Base-by-base conservation (phyloP, 2,888 invertebrate genomes). In the Leptopilina drosophilae region DNA sequence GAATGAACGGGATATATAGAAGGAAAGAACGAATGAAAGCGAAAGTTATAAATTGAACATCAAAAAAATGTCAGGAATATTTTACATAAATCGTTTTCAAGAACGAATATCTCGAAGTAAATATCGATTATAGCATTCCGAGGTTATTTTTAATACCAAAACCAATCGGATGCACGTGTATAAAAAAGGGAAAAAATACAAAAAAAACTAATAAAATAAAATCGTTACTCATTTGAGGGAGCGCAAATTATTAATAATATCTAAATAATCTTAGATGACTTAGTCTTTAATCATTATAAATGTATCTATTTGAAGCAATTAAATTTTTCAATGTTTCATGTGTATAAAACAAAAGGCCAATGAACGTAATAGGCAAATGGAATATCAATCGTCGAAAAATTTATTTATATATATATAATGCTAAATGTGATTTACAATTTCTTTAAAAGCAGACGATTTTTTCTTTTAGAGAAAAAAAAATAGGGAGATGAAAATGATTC, bases 61-160 rank as follows among this genome's bases (percentile, higher is more conserved):
- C 49, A 56, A 81, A 49, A 49, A 49, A 79, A 81, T n/a, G 64
- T 78, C 26, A 69, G 53, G 42, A 76, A 82, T 82, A 81, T 82
- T 82, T 84, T 82, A 82, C 79, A 79, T 66, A 75, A 59, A 80
- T 77, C 46, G 40, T 59, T 40, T 56, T 53, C 26, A 69, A 78
- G 76, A 77, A 82, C 53, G 66, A 78, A 87, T 84, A 82, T 85
- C 82, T 77, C 84, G 84, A 64, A 5, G 8, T 26, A 64, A 20
- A 77, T 62, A 62, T 62, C 62, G 62, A 62, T 62, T 62, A 33
- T 33, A 86, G 90, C 88, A 88, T 87, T 88, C 91, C 91, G 91
- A 91, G 91, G 91, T 92, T 91, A 92, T 92, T 92, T 92, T 92
- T 91, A 92, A 91, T 92, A 92, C 91, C 90, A 91, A 90, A 90